phyloP scores from a whole-genome alignment of 2,113 vertebrate species.

The Tachysurus vachellii region DNA sequence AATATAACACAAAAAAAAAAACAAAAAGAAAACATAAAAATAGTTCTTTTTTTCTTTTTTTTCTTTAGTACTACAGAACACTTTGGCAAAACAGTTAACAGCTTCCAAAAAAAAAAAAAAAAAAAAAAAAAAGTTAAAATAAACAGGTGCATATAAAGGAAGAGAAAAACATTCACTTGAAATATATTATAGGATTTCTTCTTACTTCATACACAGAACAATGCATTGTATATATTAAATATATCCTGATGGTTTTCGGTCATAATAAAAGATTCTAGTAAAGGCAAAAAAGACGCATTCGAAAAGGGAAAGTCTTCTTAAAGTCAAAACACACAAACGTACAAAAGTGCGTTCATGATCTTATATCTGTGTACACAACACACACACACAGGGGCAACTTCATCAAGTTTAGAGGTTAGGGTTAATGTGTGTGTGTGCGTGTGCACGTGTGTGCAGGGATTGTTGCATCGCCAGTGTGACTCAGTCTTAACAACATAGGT shows the following conservation, averaged over 20 bases:
- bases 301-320: slow-evolving; percentile 12
- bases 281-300: slow-evolving; percentile 55
- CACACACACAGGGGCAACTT: slow-evolving; percentile 26
- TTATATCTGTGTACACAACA: not conserved
- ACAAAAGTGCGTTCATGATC: not conserved
- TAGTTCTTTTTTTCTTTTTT: slow-evolving; percentile 16
- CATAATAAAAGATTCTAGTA: slow-evolving; percentile 62
- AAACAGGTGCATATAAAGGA: slow-evolving; percentile 61
- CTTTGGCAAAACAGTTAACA: slow-evolving; percentile 60
- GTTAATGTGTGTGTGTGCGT: not conserved
- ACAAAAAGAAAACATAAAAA: slow-evolving; percentile 23
- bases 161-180: slow-evolving; percentile 60
- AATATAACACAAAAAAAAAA: slow-evolving; percentile 44
- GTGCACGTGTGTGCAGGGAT: not conserved
- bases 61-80: slow-evolving; percentile 61
- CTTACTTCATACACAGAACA: slow-evolving; percentile 74
- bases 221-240: slow-evolving; percentile 79
- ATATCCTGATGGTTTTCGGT: slow-evolving; percentile 69
- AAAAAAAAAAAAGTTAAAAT: not conserved
- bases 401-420: not conserved
- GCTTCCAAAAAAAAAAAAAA: not conserved
- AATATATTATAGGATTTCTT: slow-evolving; percentile 82
- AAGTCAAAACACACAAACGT: slow-evolving; percentile 47
- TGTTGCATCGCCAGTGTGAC: slow-evolving; percentile 1
- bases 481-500: slow-evolving; percentile 34